These are phyloP conservation scores for Ciconia stormi DNA, from an alignment of 2,113 vertebrate species.

Conservation along the genomic window DNA sequence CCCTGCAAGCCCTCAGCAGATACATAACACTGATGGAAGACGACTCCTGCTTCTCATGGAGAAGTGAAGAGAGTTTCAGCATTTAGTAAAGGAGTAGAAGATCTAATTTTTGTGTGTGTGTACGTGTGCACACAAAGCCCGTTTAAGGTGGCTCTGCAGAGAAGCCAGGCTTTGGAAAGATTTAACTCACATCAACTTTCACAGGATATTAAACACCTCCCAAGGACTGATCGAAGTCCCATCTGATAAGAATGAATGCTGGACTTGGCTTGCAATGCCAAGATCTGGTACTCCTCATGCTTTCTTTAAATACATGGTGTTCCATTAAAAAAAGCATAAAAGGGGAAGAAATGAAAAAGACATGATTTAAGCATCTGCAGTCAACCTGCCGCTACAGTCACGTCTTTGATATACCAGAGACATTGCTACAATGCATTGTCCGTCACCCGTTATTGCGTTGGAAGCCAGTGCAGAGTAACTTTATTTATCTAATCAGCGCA, in stretches of 20 bases:
- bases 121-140: not conserved
- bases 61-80: not conserved
- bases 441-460: not conserved
- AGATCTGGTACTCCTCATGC: not conserved
- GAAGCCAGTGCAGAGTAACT: not conserved
- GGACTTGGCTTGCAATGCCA: not conserved
- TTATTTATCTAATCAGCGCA: not conserved
- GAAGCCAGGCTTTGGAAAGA: not conserved
- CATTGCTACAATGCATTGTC: not conserved
- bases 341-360: not conserved
- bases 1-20: not conserved
- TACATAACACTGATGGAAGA: not conserved
- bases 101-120: not conserved
- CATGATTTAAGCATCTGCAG: not conserved
- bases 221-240: not conserved
- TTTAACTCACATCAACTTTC: not conserved
- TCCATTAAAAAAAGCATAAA: not conserved
- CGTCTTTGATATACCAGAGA: not conserved
- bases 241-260: slow-evolving; percentile 2
- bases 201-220: slow-evolving; percentile 30
- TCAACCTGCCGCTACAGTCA: not conserved
- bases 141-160: not conserved
- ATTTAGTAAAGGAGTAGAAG: not conserved
- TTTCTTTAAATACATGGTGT: not conserved
- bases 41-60: not conserved